phyloP scores from a whole-genome alignment of 2,113 vertebrate genomes.

The Pterocles gutturalis region DNA sequence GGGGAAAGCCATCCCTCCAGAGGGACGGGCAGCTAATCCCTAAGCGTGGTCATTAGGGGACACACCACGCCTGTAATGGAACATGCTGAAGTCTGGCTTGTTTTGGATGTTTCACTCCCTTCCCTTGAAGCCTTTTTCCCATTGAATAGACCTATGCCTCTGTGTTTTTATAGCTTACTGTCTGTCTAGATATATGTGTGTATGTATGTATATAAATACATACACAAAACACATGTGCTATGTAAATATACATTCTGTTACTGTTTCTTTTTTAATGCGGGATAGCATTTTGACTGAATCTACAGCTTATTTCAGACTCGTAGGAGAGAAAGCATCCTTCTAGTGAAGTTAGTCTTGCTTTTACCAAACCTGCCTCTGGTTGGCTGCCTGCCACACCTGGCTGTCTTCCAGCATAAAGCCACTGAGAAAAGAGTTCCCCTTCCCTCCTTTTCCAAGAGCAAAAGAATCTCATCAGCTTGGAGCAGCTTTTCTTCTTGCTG shows the following conservation, averaged over 20 bases:
- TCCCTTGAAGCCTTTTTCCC: background rate
- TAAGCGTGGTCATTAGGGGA: background rate
- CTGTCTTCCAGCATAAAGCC: background rate
- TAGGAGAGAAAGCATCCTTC: background rate
- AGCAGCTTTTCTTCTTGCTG: background rate
- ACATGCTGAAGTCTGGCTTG: background rate
- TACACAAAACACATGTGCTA: background rate
- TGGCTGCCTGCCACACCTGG: background rate
- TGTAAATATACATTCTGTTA: background rate
- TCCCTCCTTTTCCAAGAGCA: background rate
- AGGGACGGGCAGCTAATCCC: background rate
- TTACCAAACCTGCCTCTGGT: background rate
- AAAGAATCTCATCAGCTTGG: background rate
- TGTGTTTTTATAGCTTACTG: background rate
- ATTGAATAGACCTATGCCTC: background rate
- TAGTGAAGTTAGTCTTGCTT: background rate
- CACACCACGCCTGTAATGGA: rapidly evolving
- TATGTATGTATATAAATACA: background rate
- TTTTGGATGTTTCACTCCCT: background rate
- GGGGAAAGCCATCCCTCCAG: background rate
- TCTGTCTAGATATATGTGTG: background rate
- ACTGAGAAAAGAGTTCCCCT: background rate
- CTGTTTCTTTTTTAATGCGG: background rate
- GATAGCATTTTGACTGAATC: background rate
- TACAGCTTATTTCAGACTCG: background rate